Base-by-base conservation (phyloP, 2,113 vertebrate species). In the Silurus glanis region DNA sequence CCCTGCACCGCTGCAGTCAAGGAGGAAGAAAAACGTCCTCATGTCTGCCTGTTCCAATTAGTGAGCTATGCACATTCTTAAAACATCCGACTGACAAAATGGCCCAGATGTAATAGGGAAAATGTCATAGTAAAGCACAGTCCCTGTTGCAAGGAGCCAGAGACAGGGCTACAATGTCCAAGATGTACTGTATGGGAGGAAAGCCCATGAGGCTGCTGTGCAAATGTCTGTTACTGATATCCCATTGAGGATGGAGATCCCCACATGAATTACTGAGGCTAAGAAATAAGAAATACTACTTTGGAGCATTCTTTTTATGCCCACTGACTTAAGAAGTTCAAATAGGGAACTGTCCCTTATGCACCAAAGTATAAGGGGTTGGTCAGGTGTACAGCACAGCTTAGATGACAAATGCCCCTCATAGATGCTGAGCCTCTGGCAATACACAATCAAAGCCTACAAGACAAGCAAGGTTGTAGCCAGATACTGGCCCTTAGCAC, bases 41-140 rank as follows among this genome's bases (percentile, higher is more conserved):
- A 80, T 59, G 56, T 17, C 56, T 80, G 25, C 56, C 78, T 80
- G 55, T 21, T 80, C 25, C 78, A 59, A 59, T 80, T 80, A 45
- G 78, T 4, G 14, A 28, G 75, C 53, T 7, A 79, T 79, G 17
- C 23, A 58, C 51, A 37, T n/a, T 13, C 10, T 58, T 17, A 37
- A 76, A 79, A 79, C 76, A 79, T 58, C n/a, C 55, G n/a, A 25
- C 56, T 58, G n/a, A 6, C 23, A 59, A 59, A 59, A 80, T 10
- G 78, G 78, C 53, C 75, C 53, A 55, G 23, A 55, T 58, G 49
- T 55, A 76, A 76, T 55, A 76, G 51, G 51, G 51, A 14, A 25
- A 58, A 45, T 28, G 56, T 80, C 28, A 7, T 59, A 37, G 56
- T 80, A 8, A 7, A 59, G 21, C 55, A 59, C 16, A 12, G 25